These are phyloP conservation scores for Aphodius granarius DNA, from an alignment of 2,888 invertebrate genomes.

Conservation along the genomic window DNA sequence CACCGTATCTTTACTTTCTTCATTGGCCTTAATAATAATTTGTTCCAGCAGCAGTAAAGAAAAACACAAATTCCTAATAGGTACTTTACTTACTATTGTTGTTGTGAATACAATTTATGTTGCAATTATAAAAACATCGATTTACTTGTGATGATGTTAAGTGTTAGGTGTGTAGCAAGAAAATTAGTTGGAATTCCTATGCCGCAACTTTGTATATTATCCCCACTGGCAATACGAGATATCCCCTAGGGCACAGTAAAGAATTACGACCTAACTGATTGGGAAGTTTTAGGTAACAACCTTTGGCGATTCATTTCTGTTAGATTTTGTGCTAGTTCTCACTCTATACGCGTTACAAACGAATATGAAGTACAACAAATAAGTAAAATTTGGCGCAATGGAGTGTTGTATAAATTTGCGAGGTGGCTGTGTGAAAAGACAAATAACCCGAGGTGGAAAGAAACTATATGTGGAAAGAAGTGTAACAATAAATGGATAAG, in stretches of 20 bases:
- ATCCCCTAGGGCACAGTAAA: neutral
- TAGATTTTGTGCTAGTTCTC: neutral
- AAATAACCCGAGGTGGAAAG: neutral
- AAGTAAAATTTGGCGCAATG: neutral
- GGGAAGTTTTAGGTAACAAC: neutral
- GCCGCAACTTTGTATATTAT: neutral
- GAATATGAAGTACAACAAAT: too few relatives aligned
- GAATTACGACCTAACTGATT: neutral
- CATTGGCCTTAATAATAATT: too few relatives aligned
- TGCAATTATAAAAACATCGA: neutral
- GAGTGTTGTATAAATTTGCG: neutral
- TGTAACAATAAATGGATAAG: constrained; percentile 27
- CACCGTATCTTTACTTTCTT: too few relatives aligned
- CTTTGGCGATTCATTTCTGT: neutral
- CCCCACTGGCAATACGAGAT: neutral
- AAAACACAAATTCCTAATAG: too few relatives aligned
- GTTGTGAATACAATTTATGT: neutral
- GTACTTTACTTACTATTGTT: too few relatives aligned
- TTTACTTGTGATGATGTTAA: neutral
- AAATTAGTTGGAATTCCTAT: neutral
- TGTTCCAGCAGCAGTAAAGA: too few relatives aligned
- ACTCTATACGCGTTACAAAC: too few relatives aligned
- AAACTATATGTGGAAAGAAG: neutral
- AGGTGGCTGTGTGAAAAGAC: neutral
- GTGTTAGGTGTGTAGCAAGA: neutral